phyloP scores from a whole-genome alignment of 2,113 vertebrate genomes.

The Toxotes jaculatrix region DNA sequence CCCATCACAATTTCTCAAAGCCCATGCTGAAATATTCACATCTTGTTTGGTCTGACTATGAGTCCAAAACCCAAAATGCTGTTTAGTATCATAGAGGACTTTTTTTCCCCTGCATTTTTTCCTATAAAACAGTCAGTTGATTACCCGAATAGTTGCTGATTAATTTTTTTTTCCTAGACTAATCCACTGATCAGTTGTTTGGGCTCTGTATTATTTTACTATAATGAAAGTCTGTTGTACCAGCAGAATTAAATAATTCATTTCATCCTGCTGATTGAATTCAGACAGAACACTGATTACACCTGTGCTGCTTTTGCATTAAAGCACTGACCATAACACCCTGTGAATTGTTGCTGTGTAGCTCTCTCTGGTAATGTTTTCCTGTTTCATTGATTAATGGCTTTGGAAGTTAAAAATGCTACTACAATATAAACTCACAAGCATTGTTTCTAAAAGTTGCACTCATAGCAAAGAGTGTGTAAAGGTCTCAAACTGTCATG shows the following conservation, averaged over 20 bases:
- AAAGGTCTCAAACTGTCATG: constrained; percentile 45
- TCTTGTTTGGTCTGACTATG: background rate
- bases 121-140: background rate
- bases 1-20: background rate
- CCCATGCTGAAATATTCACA: background rate
- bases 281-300: background rate
- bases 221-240: background rate
- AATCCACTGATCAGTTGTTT: background rate
- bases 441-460: constrained; percentile 26
- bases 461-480: constrained; percentile 15
- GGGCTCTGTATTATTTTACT: background rate
- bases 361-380: constrained; percentile 2
- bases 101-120: too few species aligned
- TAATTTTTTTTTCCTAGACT: background rate
- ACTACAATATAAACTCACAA: constrained; percentile 9
- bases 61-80: too few species aligned
- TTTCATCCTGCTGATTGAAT: background rate
- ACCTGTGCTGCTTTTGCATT: background rate
- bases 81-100: too few species aligned
- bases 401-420: background rate
- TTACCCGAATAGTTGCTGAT: background rate
- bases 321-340: background rate
- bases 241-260: background rate
- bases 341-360: background rate
- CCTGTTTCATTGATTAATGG: constrained; percentile 34